A percentile compares a stretch with the other conserved stretches of the same genome.
Conservation (phyloP, 2,888 invertebrate genomes). For the Neuroscelio doddi region DNA sequence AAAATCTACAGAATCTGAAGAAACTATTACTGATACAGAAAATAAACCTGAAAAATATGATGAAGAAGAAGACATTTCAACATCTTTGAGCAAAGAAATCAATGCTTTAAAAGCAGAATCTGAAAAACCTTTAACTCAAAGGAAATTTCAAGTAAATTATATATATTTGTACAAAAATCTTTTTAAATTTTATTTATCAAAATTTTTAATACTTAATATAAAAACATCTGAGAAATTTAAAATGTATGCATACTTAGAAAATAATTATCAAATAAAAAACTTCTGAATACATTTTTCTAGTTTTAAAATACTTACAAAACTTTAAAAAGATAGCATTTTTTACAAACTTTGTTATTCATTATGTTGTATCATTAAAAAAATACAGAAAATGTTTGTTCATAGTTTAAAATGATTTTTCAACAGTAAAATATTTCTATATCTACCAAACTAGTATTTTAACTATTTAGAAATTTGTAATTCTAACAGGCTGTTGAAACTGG, state of each 20-base stretch:
- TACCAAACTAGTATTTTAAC: slow-evolving; percentile 7
- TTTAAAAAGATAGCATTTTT: too few species aligned
- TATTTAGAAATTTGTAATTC: slow-evolving; percentile 47
- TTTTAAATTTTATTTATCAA: too few species aligned
- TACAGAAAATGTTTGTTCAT: neutral
- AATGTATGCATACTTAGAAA: too few species aligned
- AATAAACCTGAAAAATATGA: slow-evolving; percentile 52
- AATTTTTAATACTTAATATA: too few species aligned
- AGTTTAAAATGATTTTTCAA: slow-evolving; percentile 3
- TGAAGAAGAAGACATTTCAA: slow-evolving; percentile 74
- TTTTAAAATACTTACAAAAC: too few species aligned
- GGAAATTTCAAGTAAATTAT: slow-evolving; percentile 59
- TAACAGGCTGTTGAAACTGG: slow-evolving; percentile 84
- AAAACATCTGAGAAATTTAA: too few species aligned
- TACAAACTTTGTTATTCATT: too few species aligned
- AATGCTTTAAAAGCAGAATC: slow-evolving; percentile 75
- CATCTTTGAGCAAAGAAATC: slow-evolving; percentile 76
- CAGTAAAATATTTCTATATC: slow-evolving; percentile 1
- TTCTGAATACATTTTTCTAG: too few species aligned
- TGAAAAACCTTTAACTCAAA: slow-evolving; percentile 61
- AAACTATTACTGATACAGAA: neutral
- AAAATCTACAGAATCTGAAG: too few species aligned
- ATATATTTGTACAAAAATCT: neutral
- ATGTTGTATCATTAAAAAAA: too few species aligned
- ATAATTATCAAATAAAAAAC: too few species aligned